A percentile compares a stretch with the other conserved stretches of the same genome.
Conservation (phyloP, 1,140 invertebrate genomes). For the Cyclargus thomasi region DNA sequence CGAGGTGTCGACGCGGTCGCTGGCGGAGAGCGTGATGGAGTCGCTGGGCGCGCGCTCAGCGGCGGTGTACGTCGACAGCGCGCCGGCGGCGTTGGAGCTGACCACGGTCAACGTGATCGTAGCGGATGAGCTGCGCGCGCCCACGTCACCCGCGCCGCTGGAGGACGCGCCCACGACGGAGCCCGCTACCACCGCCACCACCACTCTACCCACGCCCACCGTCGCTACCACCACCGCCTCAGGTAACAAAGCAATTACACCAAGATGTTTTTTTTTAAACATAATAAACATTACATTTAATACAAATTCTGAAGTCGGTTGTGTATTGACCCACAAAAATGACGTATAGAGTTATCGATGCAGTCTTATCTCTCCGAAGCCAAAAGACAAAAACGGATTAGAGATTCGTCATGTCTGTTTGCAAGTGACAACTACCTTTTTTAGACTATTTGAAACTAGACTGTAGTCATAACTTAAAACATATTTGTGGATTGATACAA, state of each 20-base stretch:
- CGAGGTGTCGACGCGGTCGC: conserved; percentile 65
- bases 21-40: conserved; percentile 73
- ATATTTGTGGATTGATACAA: no score
- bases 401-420: no score
- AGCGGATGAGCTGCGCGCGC: conserved; percentile 54
- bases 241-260: not conserved
- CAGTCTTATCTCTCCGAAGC: no score
- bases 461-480: no score
- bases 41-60: conserved; percentile 68
- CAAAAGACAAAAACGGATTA: no score
- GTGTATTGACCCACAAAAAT: no score
- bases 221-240: conserved; percentile 4
- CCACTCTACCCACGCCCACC: not conserved
- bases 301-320: no score
- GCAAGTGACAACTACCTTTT: no score
- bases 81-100: conserved; percentile 57
- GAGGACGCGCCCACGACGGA: conserved; percentile 28
- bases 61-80: conserved; percentile 68
- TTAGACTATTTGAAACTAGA: no score
- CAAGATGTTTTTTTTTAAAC: no score
- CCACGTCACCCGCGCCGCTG: conserved; percentile 40
- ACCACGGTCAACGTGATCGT: conserved; percentile 71
- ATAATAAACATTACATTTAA: no score
- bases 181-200: not conserved
- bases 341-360: no score